Evolutionary conservation across 1,140 invertebrate genomes (phyloP).

Genomic region (Drosophila tani): DNA sequence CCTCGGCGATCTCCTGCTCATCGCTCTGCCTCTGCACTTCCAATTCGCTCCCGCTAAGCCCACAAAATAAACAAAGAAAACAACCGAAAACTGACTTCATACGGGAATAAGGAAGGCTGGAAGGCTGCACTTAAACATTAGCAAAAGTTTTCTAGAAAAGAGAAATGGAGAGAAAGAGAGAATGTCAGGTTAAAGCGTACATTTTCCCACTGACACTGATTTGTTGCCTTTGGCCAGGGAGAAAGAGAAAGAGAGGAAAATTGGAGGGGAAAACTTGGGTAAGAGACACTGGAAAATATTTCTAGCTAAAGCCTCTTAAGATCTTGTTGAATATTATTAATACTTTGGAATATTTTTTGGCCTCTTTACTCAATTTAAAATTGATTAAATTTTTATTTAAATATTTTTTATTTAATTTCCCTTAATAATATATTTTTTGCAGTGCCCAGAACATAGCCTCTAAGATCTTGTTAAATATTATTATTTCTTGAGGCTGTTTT

Average conservation of each 20-base stretch:
- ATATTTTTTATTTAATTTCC: too few relatives aligned
- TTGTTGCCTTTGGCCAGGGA: slow-evolving; percentile 43
- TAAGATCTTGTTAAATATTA: too few relatives aligned
- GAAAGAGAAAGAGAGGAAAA: neutral
- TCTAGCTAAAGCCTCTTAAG: too few relatives aligned
- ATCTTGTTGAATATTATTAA: too few relatives aligned
- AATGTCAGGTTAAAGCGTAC: slow-evolving; percentile 50
- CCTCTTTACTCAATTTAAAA: too few relatives aligned
- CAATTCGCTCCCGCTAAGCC: slow-evolving; percentile 14
- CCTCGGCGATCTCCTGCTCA: slow-evolving; percentile 14
- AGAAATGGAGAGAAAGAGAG: neutral
- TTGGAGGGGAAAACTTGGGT: neutral
- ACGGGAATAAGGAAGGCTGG: slow-evolving; percentile 9
- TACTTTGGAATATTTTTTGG: too few relatives aligned
- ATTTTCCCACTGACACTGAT: slow-evolving; percentile 69
- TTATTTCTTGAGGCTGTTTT: too few relatives aligned
- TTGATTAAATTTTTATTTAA: too few relatives aligned
- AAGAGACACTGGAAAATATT: neutral
- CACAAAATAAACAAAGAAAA: slow-evolving; percentile 15
- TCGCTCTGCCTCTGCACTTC: neutral
- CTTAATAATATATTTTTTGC: too few relatives aligned
- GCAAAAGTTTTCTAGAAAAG: slow-evolving; percentile 36
- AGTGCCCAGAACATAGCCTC: slow-evolving; percentile 25
- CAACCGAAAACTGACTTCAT: slow-evolving; percentile 8
- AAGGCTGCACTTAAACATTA: slow-evolving; percentile 49